These are phyloP conservation scores for Lepilemur septentrionalis DNA, from an alignment of 2,797 vertebrate species.

Conservation along the genomic window DNA sequence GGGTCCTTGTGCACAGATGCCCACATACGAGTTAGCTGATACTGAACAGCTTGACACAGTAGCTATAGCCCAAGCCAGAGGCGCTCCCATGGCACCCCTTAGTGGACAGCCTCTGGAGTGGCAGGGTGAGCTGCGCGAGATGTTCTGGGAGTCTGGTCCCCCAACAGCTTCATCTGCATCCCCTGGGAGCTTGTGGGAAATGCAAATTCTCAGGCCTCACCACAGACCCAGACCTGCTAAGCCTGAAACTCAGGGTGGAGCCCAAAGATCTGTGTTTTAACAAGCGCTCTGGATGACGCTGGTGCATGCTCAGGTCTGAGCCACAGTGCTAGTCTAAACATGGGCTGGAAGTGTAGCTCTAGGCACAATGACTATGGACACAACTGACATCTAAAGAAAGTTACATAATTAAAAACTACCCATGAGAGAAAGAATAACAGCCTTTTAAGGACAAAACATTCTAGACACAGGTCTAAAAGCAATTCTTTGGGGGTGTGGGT, in stretches of 20 bases:
- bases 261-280: neutral
- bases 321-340: neutral
- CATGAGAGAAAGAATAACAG: neutral
- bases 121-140: neutral
- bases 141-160: neutral
- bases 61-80: rapidly evolving
- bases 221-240: neutral
- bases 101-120: neutral
- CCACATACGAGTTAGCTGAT: neutral
- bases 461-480: neutral
- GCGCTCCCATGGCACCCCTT: neutral
- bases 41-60: neutral
- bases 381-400: neutral
- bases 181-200: neutral
- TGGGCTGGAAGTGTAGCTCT: neutral
- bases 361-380: neutral
- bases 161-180: neutral
- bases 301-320: neutral
- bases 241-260: neutral
- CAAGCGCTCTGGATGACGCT: too few species aligned
- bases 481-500: neutral
- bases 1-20: neutral
- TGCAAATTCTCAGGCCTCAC: neutral
- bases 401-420: neutral
- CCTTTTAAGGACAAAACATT: neutral